Evolutionary conservation across 2,888 invertebrate species (phyloP), one percentile per base, ranked within the genome.

Genomic region (Scelioninae gen. 1): DNA sequence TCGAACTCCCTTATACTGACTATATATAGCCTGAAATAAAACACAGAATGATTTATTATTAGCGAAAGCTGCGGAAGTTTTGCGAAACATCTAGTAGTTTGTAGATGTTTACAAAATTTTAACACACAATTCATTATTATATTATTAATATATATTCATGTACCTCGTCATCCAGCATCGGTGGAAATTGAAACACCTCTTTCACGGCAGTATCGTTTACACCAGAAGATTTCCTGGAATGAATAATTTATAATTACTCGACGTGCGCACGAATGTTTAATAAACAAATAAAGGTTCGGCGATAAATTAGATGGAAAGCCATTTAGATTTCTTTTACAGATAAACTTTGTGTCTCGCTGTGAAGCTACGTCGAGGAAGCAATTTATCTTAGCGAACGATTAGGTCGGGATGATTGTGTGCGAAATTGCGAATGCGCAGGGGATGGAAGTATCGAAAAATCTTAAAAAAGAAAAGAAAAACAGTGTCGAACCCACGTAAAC

Each of bases 101-200:
- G n/a, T n/a, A n/a, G n/a, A n/a, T n/a, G n/a, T n/a, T n/a, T n/a
- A n/a, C n/a, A n/a, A n/a, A n/a, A n/a, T n/a, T n/a, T n/a, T n/a
- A 13, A 16, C 10, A n/a, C 43, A 6, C 11, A 51, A n/a, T n/a
- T n/a, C n/a, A n/a, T n/a, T n/a, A n/a, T n/a, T n/a, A n/a, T n/a
- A n/a, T n/a, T n/a, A n/a, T n/a, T n/a, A n/a, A n/a, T n/a, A n/a
- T n/a, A n/a, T n/a, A n/a, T 69, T 75, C 43, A 38, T 45, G 94
- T 91, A 96, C 96, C 94, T 97, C 97, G 92, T 97, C 97, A 89
- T 96, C 96, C 75, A 97, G 93, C n/a, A 95, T 94, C 32, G 96
- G 94, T 23, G 97, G 97, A 91, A 98, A 98, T 92, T 96, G 96
- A 29, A 96, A 96, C 66, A 98, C 94, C 8, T 97, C 97, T 91